Base-by-base conservation (phyloP, 2,888 invertebrate genomes). In the Sycophila texana region DNA sequence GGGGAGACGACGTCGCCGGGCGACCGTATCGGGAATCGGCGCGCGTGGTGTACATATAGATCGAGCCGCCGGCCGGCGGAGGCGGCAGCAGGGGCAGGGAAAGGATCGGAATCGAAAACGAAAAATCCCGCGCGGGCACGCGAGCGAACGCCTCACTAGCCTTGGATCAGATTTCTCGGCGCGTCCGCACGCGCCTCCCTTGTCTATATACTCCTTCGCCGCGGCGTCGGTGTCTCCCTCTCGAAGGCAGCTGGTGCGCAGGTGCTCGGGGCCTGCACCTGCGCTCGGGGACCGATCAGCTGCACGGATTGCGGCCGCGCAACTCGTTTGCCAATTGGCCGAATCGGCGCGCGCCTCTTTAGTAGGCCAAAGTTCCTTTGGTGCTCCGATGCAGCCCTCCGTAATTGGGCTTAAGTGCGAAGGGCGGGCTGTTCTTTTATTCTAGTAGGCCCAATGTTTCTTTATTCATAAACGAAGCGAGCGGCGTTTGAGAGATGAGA, bases 191-290 rank as follows among this genome's bases (percentile, higher is more conserved):
- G 5, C 30, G 22, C 39, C 18, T 67, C 7, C 20, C n/a, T 66
- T 71, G 26, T 30, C 20, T 13, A 53, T 49, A 30, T 49, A 60
- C 58, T 67, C 49, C 51, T n/a, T n/a, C n/a, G 14, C 53, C 30
- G 53, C 14, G 12, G 30, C 7, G 5, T 47, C 13, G 26, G 57
- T 39, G 39, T 39, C 51, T n/a, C 18, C n/a, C 7, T 51, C 30
- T 30, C 14, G 12, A 20, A 14, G 26, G 55, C 75, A 76, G 61
- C 75, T 77, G 70, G 63, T 39, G 49, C 20, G 53, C 76, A 76
- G 76, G 70, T 76, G 76, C 63, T 20, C 30, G 22, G 16, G 16
- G 20, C 51, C 39, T 26, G 60, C 70, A 65, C 63, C 70, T 71
- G 71, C 76, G 60, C 30, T 14, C 16, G 12, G 2, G n/a, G 20